Conservation (phyloP, 1,140 invertebrate genomes). For the Cydia pomonella region DNA sequence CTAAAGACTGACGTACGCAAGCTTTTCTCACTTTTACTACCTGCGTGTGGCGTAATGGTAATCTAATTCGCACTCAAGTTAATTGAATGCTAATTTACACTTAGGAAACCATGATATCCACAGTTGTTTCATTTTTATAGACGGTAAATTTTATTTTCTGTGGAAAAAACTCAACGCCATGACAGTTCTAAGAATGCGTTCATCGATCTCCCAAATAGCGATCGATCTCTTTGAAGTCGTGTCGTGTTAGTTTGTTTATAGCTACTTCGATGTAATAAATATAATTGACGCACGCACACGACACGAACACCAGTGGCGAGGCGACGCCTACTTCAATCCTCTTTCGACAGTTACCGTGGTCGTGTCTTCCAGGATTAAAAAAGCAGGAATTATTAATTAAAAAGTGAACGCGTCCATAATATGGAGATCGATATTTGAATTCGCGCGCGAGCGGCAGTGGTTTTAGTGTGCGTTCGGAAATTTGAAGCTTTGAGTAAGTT, state of each 20-base stretch:
- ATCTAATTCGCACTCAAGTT: background rate
- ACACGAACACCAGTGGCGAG: constrained; percentile 40
- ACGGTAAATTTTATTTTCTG: background rate
- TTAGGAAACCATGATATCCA: background rate
- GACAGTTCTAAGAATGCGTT: constrained; percentile 42
- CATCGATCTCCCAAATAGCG: constrained; percentile 67
- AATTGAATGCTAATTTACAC: constrained; percentile 1
- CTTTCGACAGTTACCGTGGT: constrained; percentile 70
- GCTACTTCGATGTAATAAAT: constrained; percentile 76
- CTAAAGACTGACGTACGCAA: background rate
- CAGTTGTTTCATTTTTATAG: background rate
- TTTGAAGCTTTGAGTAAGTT: constrained; percentile 55
- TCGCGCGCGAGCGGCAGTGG: constrained; percentile 41
- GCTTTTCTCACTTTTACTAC: background rate
- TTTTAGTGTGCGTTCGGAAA: constrained; percentile 48
- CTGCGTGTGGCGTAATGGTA: background rate
- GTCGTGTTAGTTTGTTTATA: constrained; percentile 70
- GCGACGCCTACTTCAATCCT: constrained; percentile 71
- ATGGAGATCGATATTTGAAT: constrained; percentile 55
- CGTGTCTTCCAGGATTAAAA: constrained; percentile 60
- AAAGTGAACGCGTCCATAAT: constrained; percentile 45
- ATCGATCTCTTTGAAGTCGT: constrained; percentile 76
- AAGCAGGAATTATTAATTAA: constrained; percentile 45
- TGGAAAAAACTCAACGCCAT: constrained; percentile 7
- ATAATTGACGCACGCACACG: constrained; percentile 74